These are phyloP conservation scores for Caradrina clavipalpis DNA, from an alignment of 2,888 invertebrate species.

Conservation along the genomic window DNA sequence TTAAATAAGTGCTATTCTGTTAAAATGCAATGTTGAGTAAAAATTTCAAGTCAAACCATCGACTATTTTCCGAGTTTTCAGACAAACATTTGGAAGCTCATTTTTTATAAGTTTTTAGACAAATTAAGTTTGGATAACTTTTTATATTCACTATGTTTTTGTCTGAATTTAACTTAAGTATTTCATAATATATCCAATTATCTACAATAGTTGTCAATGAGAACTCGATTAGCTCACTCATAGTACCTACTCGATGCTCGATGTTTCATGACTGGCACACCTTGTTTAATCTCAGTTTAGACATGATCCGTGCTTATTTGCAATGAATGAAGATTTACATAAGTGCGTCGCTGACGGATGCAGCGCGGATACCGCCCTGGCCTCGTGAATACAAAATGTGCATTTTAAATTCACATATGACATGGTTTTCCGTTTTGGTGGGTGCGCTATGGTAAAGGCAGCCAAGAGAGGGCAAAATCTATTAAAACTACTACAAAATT, in stretches of 20 bases:
- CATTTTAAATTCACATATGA: constrained; percentile 70
- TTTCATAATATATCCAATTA: not conserved
- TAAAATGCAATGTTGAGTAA: no score
- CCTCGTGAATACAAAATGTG: constrained; percentile 74
- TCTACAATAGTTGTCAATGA: constrained; percentile 4
- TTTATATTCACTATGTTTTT: no score
- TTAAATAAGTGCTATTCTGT: no score
- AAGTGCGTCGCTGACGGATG: constrained; percentile 77
- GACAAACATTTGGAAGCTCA: no score
- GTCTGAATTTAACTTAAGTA: no score
- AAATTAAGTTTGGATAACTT: no score
- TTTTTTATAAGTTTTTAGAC: no score
- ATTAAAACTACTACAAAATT: no score
- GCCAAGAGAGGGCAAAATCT: no score
- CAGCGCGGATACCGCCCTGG: constrained; percentile 65
- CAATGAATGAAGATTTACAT: constrained; percentile 88
- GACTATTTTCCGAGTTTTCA: no score
- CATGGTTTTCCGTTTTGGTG: constrained; percentile 58
- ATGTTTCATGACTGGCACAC: constrained; percentile 47
- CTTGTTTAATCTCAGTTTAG: constrained; percentile 57
- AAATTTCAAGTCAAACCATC: no score
- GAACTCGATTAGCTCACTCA: constrained; percentile 11
- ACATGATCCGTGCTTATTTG: constrained; percentile 83
- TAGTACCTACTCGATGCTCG: constrained; percentile 26
- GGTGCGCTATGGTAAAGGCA: not conserved